Percentiles rank a stretch among this genome's conserved stretches.
These are phyloP conservation scores for Synanthedon formicaeformis DNA, from an alignment of 2,888 invertebrate genomes.

Conservation along the genomic window DNA sequence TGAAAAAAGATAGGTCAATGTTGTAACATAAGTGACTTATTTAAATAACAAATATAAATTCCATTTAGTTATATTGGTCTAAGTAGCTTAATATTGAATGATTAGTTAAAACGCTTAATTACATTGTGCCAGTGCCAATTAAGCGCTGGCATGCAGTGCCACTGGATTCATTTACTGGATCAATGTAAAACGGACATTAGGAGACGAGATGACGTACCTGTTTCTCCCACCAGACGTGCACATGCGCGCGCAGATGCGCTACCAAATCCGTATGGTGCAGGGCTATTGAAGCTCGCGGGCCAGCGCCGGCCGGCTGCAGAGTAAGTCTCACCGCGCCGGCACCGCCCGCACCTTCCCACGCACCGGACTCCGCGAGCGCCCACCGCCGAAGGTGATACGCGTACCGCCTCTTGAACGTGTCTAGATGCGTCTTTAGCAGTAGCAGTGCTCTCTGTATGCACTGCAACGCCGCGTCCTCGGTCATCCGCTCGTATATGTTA, in stretches of 20 bases:
- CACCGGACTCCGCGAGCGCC: constrained; percentile 86
- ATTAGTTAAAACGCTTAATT: no score
- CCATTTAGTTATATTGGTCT: no score
- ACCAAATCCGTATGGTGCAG: constrained; percentile 89
- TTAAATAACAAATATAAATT: no score
- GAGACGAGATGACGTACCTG: constrained; percentile 25
- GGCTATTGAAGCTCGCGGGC: constrained; percentile 85
- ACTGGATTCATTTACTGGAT: no score
- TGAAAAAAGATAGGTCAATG: no score
- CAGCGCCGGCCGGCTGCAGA: constrained; percentile 89
- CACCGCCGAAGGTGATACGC: constrained; percentile 91
- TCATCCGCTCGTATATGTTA: constrained; percentile 63
- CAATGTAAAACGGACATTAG: no score
- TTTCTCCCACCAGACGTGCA: constrained; percentile 95
- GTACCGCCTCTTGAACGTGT: constrained; percentile 90
- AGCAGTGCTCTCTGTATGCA: constrained; percentile 91
- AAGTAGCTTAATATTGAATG: no score
- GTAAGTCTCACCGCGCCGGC: constrained; percentile 75
- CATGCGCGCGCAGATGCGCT: constrained; percentile 92
- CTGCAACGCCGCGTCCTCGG: constrained; percentile 84
- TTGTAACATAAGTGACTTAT: no score
- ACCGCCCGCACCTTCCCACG: constrained; percentile 72
- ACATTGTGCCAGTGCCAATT: no score
- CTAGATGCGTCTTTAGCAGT: constrained; percentile 90
- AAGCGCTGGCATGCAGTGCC: no score